phyloP scores from a whole-genome alignment of 1,140 invertebrate species.

The Acromyrmex echinatior region DNA sequence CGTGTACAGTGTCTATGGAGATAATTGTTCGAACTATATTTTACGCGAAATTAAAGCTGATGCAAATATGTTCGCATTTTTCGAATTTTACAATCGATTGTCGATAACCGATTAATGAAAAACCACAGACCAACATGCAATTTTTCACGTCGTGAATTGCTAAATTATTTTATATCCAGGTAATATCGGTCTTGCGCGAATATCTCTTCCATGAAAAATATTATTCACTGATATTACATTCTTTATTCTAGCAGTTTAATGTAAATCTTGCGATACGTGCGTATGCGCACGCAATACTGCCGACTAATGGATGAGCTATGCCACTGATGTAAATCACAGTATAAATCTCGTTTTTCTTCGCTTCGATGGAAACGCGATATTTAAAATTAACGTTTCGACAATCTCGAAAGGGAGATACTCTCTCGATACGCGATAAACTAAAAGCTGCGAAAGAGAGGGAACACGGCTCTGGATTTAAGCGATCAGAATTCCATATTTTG shows the following conservation, averaged over 20 bases:
- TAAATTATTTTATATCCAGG: not conserved
- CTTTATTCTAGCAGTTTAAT: slow-evolving; percentile 19
- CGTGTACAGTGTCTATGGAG: not conserved
- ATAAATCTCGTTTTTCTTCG: slow-evolving; percentile 28
- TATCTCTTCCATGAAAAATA: slow-evolving; percentile 18
- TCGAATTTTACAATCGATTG: slow-evolving; percentile 5
- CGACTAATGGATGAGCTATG: slow-evolving; percentile 8
- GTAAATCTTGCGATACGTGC: slow-evolving; percentile 19
- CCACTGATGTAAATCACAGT: slow-evolving; percentile 19
- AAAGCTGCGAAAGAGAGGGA: not conserved
- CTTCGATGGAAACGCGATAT: slow-evolving; percentile 8
- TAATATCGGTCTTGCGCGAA: not conserved
- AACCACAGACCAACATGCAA: not conserved
- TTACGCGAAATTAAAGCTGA: not conserved
- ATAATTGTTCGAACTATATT: too few relatives aligned
- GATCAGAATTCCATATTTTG: not conserved
- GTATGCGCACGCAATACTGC: not conserved
- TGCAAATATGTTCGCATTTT: not conserved
- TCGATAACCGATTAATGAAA: slow-evolving; percentile 4
- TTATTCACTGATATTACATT: slow-evolving; percentile 30
- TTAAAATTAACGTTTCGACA: slow-evolving; percentile 48
- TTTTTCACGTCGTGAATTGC: slow-evolving; percentile 21
- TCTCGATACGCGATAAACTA: slow-evolving; percentile 30
- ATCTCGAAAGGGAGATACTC: slow-evolving; percentile 15
- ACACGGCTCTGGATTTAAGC: not conserved